Evolutionary conservation across 2,888 invertebrate species (phyloP), one percentile per base, ranked within the genome.

Genomic region (Parnassius orleans): DNA sequence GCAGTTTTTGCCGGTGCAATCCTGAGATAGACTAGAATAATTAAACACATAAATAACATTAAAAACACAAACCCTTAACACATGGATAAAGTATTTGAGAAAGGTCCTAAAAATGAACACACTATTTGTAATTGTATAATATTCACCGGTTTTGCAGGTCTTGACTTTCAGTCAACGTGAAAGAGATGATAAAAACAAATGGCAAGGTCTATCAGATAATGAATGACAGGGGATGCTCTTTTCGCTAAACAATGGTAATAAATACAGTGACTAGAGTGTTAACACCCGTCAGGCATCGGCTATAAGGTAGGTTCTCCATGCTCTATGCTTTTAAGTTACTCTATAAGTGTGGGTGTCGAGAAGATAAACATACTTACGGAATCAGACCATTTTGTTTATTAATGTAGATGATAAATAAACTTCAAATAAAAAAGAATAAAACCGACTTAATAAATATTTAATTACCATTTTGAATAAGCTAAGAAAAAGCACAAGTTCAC

Each of bases 241-340:
- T 86, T 81, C 79, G 73, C 87, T 90, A 90, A 90, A 89, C 84
- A 89, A 90, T 90, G 90, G 88, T 90, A 90, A 90, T 90, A 88
- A 87, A 90, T 90, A 90, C 90, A 88, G 88, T 74, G 86, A 87
- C 83, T 84, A 78, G 73, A 69, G 72, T 80, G 84, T 77, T 87
- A 89, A 78, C 87, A 76, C 80, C 83, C 82, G 78, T 76, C 80
- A 76, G 75, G 65, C 71, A 69, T 69, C 69, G 66, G 64, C 71
- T 69, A 69, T 14, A 68, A 66, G 69, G 68, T 62, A 68, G 69
- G 57, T 62, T 64, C 68, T 47, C 62, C 62, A 57, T 53, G 50
- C 46, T 57, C 62, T 57, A 48, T 62, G 53, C 48, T 53, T 57
- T 42, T 57, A 52, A 43, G 24, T 52, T 42, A n/a, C 68, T 66